Base-by-base conservation (phyloP, 2,888 invertebrate genomes). In the Athalia rosae region DNA sequence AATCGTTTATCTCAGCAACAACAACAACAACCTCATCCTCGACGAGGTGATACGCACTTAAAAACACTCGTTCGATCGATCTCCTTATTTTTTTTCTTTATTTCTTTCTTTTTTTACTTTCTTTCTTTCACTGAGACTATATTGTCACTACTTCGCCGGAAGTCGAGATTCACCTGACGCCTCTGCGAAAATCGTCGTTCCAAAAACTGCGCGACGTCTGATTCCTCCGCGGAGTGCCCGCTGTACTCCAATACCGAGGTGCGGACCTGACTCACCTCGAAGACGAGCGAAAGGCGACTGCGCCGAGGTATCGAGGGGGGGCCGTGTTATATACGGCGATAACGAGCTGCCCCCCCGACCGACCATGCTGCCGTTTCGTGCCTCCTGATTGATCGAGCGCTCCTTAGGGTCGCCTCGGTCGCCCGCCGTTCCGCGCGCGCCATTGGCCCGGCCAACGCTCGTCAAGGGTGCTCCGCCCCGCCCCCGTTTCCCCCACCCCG, bases 281-380 rank as follows among this genome's bases (percentile, higher is more conserved):
- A 59, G 74, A 62, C 59, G 61, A 61, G 61, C 62, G 61, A 61
- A 74, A 48, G 41, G 74, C 74, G 74, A 74, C 74, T 74, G 74
- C 61, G 74, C 74, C 74, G 48, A 61, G 74, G 74, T 74, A 74
- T 74, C 74, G 74, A 62, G 74, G 74, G 74, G 74, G 74, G 62
- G 61, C 53, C 47, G 47, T 61, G 74, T 74, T 74, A 74, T 74
- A 74, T 74, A 74, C 61, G 28, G 74, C 74, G 74, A 74, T 74
- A 74, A 74, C 74, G 74, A 74, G n/a, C n/a, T n/a, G n/a, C n/a
- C 61, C 62, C 41, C 74, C 74, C 74, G 62, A 74, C 74, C 74
- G 74, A 74, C 74, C 74, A 74, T 74, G 61, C 74, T 62, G 74
- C 74, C 61, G 47, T 50, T 59, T 13, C 61, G 61, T 74, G 74